These are phyloP conservation scores for Synchiropus splendidus DNA, from an alignment of 2,113 vertebrate species.

Conservation along the genomic window DNA sequence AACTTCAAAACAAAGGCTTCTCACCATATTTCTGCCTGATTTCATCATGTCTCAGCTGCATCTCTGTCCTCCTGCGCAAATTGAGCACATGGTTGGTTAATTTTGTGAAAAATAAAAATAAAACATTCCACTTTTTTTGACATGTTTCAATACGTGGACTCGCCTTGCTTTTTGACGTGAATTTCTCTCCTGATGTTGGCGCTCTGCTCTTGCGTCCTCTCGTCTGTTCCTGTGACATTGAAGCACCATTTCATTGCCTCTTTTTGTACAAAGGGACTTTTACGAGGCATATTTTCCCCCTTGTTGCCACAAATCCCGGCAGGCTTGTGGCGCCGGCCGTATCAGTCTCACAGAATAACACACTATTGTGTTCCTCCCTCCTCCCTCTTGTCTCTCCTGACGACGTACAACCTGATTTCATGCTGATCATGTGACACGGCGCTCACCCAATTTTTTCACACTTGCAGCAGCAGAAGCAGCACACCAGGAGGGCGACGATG, in stretches of 20 bases:
- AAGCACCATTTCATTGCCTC: background rate
- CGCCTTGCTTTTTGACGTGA: slow-evolving; percentile 81
- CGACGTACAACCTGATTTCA: slow-evolving; percentile 24
- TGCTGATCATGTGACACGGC: slow-evolving; percentile 16
- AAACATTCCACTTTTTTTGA: background rate
- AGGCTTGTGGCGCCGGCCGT: slow-evolving; percentile 45
- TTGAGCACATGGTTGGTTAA: slow-evolving; percentile 16
- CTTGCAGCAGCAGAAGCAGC: slow-evolving; percentile 71
- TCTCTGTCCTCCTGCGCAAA: slow-evolving; percentile 76
- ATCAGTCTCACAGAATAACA: slow-evolving; percentile 46
- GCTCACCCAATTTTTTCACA: slow-evolving; percentile 66
- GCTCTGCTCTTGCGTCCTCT: slow-evolving; percentile 64
- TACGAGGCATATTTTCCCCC: background rate
- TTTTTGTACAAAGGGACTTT: background rate
- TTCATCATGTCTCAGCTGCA: slow-evolving; percentile 87
- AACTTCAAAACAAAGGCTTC: too few relatives aligned
- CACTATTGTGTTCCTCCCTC: slow-evolving; percentile 34
- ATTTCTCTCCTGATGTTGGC: slow-evolving; percentile 71
- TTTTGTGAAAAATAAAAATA: background rate
- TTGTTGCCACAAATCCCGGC: slow-evolving; percentile 19
- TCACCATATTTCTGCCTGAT: slow-evolving; percentile 91
- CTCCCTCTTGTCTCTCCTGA: too few relatives aligned
- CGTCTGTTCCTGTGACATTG: slow-evolving; percentile 31
- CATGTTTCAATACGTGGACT: slow-evolving; percentile 7
- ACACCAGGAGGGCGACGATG: slow-evolving; percentile 66